Percentiles rank a stretch among this genome's conserved stretches.
Conservation (phyloP, 2,888 invertebrate species). For the Spodoptera exigua region DNA sequence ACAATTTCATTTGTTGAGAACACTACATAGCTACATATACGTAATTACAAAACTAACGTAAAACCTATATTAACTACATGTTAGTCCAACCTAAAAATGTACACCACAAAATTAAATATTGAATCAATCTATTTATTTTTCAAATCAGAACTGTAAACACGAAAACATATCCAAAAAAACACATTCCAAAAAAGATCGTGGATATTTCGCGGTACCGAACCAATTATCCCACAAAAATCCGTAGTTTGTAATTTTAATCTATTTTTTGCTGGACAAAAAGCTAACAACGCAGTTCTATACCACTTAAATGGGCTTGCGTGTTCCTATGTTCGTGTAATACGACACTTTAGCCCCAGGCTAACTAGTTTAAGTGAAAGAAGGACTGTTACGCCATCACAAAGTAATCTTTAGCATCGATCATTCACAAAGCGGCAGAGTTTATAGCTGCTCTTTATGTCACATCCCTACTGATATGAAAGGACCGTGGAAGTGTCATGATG, state of each 20-base stretch:
- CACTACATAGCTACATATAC: no score
- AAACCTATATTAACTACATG: no score
- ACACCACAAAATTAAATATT: no score
- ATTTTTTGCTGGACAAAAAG: slow-evolving; percentile 18
- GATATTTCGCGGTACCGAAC: background rate
- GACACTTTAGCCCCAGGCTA: slow-evolving; percentile 79
- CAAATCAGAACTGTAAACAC: no score
- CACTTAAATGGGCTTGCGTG: slow-evolving; percentile 56
- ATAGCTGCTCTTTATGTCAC: slow-evolving; percentile 57
- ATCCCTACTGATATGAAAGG: slow-evolving; percentile 48
- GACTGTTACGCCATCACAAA: slow-evolving; percentile 74
- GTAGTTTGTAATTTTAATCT: background rate
- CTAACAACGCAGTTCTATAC: slow-evolving; percentile 26
- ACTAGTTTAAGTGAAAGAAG: slow-evolving; percentile 79
- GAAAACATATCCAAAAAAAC: no score
- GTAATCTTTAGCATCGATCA: slow-evolving; percentile 85
- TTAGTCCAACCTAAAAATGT: no score
- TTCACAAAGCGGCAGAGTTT: slow-evolving; percentile 72
- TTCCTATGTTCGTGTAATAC: slow-evolving; percentile 65
- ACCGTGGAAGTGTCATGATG: slow-evolving; percentile 38
- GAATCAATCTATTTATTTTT: no score
- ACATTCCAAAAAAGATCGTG: no score
- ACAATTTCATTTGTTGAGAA: no score
- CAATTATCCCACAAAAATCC: background rate
- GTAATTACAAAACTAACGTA: no score